These are phyloP conservation scores for Campoletis raptor DNA, from an alignment of 2,888 invertebrate species.

Conservation along the genomic window DNA sequence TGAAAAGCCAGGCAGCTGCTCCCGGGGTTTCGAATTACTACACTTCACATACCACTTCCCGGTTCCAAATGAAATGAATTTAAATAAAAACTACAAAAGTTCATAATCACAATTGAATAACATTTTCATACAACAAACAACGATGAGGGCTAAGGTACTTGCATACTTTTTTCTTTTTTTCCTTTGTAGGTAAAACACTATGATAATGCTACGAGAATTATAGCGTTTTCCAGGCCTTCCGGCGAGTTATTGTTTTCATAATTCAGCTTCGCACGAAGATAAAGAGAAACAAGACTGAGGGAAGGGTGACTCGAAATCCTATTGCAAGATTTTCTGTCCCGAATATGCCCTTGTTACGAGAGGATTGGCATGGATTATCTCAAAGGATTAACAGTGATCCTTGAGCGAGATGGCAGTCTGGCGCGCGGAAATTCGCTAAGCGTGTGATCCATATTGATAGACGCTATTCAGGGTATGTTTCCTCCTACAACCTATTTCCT, in stretches of 20 bases:
- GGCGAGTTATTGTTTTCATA: slow-evolving; percentile 80
- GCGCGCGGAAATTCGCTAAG: slow-evolving; percentile 71
- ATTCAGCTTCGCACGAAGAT: slow-evolving; percentile 69
- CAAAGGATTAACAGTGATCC: slow-evolving; percentile 80
- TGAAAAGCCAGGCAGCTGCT: not conserved
- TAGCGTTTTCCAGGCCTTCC: slow-evolving; percentile 58
- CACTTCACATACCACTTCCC: not conserved
- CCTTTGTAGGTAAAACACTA: not conserved
- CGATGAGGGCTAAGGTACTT: too few species aligned
- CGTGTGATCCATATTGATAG: slow-evolving; percentile 77
- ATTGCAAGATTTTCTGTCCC: slow-evolving; percentile 50
- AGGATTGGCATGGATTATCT: slow-evolving; percentile 80
- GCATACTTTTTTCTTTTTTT: not conserved
- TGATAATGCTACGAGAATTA: slow-evolving; percentile 32
- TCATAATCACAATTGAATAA: not conserved
- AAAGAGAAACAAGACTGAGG: slow-evolving; percentile 48
- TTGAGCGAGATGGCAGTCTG: slow-evolving; percentile 43
- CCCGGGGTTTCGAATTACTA: not conserved
- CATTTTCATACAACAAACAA: not conserved
- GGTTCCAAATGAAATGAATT: not conserved
- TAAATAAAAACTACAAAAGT: not conserved
- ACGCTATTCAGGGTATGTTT: slow-evolving; percentile 30
- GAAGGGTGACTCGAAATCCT: slow-evolving; percentile 34
- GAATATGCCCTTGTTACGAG: slow-evolving; percentile 81
- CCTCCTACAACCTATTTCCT: not conserved